Evolutionary conservation across 2,888 invertebrate genomes (phyloP).

Genomic region (Lepidocyrtoides sp.): DNA sequence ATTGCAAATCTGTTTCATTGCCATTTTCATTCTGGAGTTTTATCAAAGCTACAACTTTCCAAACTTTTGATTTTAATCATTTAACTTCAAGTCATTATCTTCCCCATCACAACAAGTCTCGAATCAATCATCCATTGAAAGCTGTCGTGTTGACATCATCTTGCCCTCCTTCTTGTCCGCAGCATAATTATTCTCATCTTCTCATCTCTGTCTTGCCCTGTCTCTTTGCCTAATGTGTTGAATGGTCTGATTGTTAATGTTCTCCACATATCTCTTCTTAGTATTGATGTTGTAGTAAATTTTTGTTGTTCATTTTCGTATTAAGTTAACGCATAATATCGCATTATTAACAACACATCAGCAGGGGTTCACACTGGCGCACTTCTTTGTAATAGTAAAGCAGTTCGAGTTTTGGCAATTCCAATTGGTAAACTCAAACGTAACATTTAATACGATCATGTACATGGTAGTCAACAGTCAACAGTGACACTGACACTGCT

Average conservation of each 20-base stretch:
- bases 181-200: not conserved
- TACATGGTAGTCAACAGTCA: not conserved
- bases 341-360: not conserved
- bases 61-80: not conserved
- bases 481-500: constrained; percentile 19
- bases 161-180: not conserved
- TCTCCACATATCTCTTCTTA: too few species aligned
- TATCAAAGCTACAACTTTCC: too few species aligned
- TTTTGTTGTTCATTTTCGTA: not conserved
- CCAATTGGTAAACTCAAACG: not conserved
- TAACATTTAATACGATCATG: not conserved
- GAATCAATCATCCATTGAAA: constrained; percentile 36
- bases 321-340: not conserved
- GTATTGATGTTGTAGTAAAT: too few species aligned
- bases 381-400: not conserved
- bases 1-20: too few species aligned
- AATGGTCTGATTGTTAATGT: not conserved
- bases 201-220: not conserved
- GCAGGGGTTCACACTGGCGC: not conserved
- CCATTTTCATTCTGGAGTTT: too few species aligned
- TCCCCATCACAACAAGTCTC: not conserved
- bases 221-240: not conserved
- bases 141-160: constrained; percentile 32
- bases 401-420: not conserved
- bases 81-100: not conserved